These are phyloP conservation scores for Loripinus fragilis DNA, from an alignment of 2,888 invertebrate species.

Conservation along the genomic window DNA sequence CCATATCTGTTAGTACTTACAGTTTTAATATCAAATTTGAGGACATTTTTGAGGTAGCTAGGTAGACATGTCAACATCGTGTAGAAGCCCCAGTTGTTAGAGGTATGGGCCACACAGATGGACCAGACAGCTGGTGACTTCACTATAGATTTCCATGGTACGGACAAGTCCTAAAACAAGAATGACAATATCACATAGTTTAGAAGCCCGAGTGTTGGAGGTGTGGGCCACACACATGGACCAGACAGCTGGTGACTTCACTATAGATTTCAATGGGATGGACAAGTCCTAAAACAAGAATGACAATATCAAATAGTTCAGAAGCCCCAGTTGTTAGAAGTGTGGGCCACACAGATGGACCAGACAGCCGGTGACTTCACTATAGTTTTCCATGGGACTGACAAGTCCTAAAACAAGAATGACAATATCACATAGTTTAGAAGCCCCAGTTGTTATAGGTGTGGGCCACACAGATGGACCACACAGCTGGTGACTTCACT, in stretches of 20 bases:
- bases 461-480: constrained; percentile 83
- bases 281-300: constrained; percentile 44
- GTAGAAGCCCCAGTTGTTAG: constrained; percentile 84
- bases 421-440: constrained; percentile 84
- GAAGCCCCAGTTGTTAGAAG: constrained; percentile 84
- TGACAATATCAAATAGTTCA: constrained; percentile 82
- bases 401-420: constrained; percentile 80
- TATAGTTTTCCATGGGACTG: constrained; percentile 70
- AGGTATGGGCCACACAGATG: constrained; percentile 82
- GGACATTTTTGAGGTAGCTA: constrained; percentile 83
- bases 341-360: constrained; percentile 83
- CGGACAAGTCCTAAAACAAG: constrained; percentile 48
- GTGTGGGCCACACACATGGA: constrained; percentile 83
- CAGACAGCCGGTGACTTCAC: constrained; percentile 77
- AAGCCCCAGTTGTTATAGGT: constrained; percentile 84
- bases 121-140: constrained; percentile 81
- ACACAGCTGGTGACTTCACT: constrained; percentile 74
- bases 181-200: constrained; percentile 76
- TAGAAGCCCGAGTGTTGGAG: constrained; percentile 84
- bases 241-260: constrained; percentile 79
- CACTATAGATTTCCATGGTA: constrained; percentile 71
- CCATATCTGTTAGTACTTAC: too few relatives aligned
- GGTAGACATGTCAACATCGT: constrained; percentile 84
- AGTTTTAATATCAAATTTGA: constrained; percentile 80
- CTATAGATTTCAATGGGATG: constrained; percentile 70